These are phyloP conservation scores for Dasysyrphus tricinctus DNA, from an alignment of 2,888 invertebrate species.

Conservation along the genomic window DNA sequence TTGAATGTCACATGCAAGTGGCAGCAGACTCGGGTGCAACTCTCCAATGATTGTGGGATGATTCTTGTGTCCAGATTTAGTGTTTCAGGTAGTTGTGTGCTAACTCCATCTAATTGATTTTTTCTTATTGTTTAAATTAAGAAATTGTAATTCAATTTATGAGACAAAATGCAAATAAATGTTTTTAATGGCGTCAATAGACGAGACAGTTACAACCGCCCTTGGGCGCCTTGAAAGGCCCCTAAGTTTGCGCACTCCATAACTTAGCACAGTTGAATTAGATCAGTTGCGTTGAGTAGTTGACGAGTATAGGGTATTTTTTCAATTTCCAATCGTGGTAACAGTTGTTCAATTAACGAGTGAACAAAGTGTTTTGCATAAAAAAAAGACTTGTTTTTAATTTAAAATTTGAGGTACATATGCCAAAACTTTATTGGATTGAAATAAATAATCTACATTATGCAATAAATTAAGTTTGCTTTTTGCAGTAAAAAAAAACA, in stretches of 20 bases:
- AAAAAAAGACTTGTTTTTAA: constrained; percentile 2
- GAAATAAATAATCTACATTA: not conserved
- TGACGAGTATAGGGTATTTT: constrained; percentile 13
- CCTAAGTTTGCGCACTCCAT: constrained; percentile 2
- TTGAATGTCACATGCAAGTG: constrained; percentile 64
- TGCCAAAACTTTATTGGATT: not conserved
- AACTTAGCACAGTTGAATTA: constrained; percentile 47
- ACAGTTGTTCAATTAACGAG: constrained; percentile 61
- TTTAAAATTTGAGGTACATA: constrained; percentile 12
- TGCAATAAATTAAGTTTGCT: not conserved
- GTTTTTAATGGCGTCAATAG: constrained; percentile 37
- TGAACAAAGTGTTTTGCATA: constrained; percentile 65
- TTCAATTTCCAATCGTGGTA: constrained; percentile 25
- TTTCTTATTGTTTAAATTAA: constrained; percentile 13
- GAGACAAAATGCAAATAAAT: constrained; percentile 45
- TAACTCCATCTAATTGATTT: constrained; percentile 36
- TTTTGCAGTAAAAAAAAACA: not conserved
- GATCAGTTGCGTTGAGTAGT: constrained; percentile 55
- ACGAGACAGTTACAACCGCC: constrained; percentile 62
- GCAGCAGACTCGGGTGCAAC: constrained; percentile 53
- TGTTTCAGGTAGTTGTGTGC: constrained; percentile 66
- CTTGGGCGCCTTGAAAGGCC: constrained; percentile 13
- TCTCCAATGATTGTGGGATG: constrained; percentile 59
- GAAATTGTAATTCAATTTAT: constrained; percentile 52
- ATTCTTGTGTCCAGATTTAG: constrained; percentile 66